These are phyloP conservation scores for Microcebus tavaratra DNA, from an alignment of 2,113 vertebrate species.

Conservation along the genomic window DNA sequence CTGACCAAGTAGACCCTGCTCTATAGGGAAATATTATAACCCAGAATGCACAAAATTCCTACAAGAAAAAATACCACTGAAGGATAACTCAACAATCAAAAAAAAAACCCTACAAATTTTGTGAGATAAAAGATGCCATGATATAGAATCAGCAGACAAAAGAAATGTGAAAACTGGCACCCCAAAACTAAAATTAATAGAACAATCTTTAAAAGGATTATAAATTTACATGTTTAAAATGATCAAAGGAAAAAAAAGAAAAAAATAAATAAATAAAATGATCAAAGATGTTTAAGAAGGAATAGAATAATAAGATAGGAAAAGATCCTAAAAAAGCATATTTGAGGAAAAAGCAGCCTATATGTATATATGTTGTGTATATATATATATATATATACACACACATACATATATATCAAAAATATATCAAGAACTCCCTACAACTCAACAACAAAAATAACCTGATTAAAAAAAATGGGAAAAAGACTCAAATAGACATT, in stretches of 20 bases:
- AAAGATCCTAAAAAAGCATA: neutral
- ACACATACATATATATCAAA: neutral
- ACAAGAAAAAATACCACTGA: neutral
- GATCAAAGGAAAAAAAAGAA: neutral
- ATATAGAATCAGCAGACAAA: neutral
- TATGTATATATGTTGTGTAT: neutral
- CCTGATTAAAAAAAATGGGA: neutral
- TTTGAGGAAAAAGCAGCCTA: neutral
- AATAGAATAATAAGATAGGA: neutral
- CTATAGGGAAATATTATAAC: neutral
- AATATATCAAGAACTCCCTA: neutral
- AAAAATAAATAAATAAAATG: neutral
- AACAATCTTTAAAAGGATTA: neutral
- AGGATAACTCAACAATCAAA: no score
- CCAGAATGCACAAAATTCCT: neutral
- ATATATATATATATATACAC: no score
- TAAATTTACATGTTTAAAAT: neutral
- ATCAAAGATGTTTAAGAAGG: neutral
- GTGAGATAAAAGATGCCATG: neutral
- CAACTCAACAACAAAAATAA: neutral
- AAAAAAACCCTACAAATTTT: neutral
- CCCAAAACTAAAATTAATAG: neutral
- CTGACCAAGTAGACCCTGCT: neutral
- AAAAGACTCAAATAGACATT: neutral
- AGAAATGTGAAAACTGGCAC: neutral